Conservation (phyloP, 2,113 vertebrate genomes). For the Neogobius melanostomus region DNA sequence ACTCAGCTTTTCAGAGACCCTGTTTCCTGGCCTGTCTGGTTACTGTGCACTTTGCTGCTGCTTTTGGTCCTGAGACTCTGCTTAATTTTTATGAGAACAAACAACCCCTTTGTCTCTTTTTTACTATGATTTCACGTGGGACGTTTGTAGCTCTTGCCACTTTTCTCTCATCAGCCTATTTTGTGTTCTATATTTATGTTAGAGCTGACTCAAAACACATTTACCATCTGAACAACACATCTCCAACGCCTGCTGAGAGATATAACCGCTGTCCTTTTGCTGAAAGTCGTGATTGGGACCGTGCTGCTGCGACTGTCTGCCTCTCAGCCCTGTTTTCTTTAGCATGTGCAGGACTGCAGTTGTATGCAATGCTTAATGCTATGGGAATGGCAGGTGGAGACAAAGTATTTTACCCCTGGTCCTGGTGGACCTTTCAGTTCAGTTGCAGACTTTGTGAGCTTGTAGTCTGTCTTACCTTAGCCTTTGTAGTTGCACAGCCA, state of each 20-base stretch:
- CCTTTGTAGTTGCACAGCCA: slow-evolving; percentile 81
- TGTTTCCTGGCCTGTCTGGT: slow-evolving; percentile 81
- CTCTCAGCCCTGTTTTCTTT: slow-evolving; percentile 82
- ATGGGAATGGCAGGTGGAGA: slow-evolving; percentile 80
- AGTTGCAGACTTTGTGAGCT: slow-evolving; percentile 86
- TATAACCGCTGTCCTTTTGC: slow-evolving; percentile 82
- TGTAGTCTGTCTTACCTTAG: slow-evolving; percentile 83
- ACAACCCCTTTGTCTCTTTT: slow-evolving; percentile 77
- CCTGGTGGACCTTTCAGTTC: slow-evolving; percentile 90
- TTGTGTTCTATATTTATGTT: slow-evolving; percentile 82
- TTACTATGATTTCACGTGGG: slow-evolving; percentile 83
- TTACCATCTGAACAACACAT: slow-evolving; percentile 82
- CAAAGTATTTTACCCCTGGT: slow-evolving; percentile 83
- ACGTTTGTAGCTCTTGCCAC: slow-evolving; percentile 82
- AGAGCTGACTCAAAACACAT: slow-evolving; percentile 80
- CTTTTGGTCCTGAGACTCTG: slow-evolving; percentile 77
- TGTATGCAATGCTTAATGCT: slow-evolving; percentile 86
- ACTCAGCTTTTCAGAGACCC: slow-evolving; percentile 79
- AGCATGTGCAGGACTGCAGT: slow-evolving; percentile 83
- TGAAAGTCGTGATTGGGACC: slow-evolving; percentile 81
- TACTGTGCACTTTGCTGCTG: slow-evolving; percentile 79
- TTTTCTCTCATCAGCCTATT: slow-evolving; percentile 80
- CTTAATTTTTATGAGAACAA: slow-evolving; percentile 76
- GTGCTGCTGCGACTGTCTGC: slow-evolving; percentile 78
- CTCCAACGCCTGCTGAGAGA: slow-evolving; percentile 77